These are phyloP conservation scores for Luehdorfia chinensis DNA, from an alignment of 1,140 invertebrate species.

Conservation along the genomic window DNA sequence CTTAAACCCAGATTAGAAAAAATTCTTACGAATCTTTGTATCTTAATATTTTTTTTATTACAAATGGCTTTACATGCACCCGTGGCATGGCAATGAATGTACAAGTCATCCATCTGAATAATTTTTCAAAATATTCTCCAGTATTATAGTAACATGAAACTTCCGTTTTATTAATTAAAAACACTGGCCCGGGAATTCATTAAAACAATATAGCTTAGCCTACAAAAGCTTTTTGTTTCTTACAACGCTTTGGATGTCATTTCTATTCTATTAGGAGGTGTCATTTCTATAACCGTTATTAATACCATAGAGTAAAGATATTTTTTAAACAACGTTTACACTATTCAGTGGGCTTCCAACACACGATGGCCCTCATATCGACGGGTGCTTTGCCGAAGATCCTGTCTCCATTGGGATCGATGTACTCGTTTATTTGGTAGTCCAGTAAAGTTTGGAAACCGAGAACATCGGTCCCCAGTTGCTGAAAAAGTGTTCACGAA, in stretches of 20 bases:
- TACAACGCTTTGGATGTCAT: conserved; percentile 13
- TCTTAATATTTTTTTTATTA: too few species aligned
- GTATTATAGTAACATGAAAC: too few species aligned
- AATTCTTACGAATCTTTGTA: too few species aligned
- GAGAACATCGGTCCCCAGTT: conserved; percentile 87
- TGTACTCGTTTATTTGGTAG: conserved; percentile 89
- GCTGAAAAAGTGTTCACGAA: conserved; percentile 81
- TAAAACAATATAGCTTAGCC: too few species aligned
- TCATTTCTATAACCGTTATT: not conserved
- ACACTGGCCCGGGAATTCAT: too few species aligned
- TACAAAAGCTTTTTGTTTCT: too few species aligned
- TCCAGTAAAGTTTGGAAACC: conserved; percentile 87
- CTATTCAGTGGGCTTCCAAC: conserved; percentile 81
- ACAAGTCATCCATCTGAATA: too few species aligned
- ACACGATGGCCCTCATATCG: conserved; percentile 83
- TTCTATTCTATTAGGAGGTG: conserved; percentile 9
- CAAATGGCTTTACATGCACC: too few species aligned
- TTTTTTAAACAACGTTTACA: conserved; percentile 1
- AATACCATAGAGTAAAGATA: conserved; percentile 12
- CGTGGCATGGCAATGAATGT: too few species aligned
- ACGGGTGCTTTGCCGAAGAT: conserved; percentile 86
- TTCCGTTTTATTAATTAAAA: too few species aligned
- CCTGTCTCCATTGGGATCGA: conserved; percentile 82
- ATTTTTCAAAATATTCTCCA: too few species aligned
- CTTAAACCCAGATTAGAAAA: too few species aligned